phyloP scores from a whole-genome alignment of 1,140 invertebrate genomes.

The Brachionus calyciflorus region DNA sequence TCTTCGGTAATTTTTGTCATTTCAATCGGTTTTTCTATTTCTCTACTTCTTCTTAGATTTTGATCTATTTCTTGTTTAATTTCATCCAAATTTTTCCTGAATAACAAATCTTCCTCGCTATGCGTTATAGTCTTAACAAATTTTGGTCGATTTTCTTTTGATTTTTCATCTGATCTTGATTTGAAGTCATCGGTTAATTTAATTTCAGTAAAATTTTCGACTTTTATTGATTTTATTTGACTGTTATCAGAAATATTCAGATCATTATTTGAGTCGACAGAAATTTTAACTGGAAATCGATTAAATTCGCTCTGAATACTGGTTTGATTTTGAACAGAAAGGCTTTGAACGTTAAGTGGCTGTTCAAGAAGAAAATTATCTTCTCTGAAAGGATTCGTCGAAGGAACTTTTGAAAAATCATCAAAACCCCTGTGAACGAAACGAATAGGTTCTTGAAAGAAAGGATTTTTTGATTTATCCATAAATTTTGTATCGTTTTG shows the following conservation, averaged over 20 bases:
- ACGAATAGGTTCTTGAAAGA: not conserved
- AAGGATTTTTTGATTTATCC: not conserved
- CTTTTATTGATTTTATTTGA: not conserved
- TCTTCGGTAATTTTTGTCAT: not conserved
- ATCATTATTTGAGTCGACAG: not conserved
- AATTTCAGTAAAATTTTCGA: not conserved
- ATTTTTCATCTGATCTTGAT: not conserved
- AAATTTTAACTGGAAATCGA: not conserved
- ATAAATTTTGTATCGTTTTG: not conserved
- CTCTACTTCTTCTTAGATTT: not conserved
- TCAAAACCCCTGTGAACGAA: not conserved
- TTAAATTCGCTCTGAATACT: not conserved
- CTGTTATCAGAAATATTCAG: not conserved
- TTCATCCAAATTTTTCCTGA: constrained; percentile 1
- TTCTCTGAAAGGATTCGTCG: constrained; percentile 6
- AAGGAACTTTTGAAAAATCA: not conserved
- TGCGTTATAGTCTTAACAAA: not conserved
- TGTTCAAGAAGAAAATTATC: not conserved
- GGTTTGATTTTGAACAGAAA: not conserved
- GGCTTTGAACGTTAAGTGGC: not conserved
- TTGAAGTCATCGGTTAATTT: not conserved
- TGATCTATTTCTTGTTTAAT: not conserved
- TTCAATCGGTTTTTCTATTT: not conserved
- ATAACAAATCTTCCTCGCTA: constrained; percentile 1
- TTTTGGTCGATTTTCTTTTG: not conserved